Conservation (phyloP, 2,888 invertebrate genomes). For the Dolichomitus sp. region DNA sequence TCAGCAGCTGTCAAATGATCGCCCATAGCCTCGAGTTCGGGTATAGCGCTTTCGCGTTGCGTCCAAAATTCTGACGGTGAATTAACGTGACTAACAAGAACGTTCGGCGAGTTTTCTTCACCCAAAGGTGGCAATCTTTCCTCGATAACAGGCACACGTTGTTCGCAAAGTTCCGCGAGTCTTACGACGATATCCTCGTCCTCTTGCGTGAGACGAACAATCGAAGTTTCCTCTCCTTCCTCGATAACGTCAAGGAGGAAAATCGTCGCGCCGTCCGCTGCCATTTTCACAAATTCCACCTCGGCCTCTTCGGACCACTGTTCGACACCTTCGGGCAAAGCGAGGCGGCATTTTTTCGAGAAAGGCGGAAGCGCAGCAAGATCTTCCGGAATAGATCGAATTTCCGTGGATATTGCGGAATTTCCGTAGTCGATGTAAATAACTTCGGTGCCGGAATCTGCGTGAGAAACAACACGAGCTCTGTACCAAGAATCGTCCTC, state of each 20-base stretch:
- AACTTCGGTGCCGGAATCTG: constrained; percentile 88
- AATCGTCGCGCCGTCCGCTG: constrained; percentile 87
- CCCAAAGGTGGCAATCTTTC: constrained; percentile 81
- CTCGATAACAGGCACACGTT: constrained; percentile 65
- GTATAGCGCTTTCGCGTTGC: constrained; percentile 84
- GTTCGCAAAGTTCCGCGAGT: constrained; percentile 43
- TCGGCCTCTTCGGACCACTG: constrained; percentile 85
- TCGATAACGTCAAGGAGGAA: constrained; percentile 87
- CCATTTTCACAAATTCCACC: constrained; percentile 82
- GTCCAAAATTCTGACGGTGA: constrained; percentile 83
- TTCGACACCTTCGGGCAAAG: constrained; percentile 86
- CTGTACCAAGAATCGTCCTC: constrained; percentile 91
- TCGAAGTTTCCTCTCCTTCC: constrained; percentile 89
- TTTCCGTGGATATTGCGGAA: constrained; percentile 88
- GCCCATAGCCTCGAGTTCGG: constrained; percentile 89
- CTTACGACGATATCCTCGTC: constrained; percentile 86
- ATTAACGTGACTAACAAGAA: constrained; percentile 75
- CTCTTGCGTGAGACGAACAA: constrained; percentile 90
- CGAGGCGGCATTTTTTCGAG: constrained; percentile 89
- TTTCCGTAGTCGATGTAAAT: constrained; percentile 92
- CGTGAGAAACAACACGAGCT: constrained; percentile 89
- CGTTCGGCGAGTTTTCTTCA: constrained; percentile 78
- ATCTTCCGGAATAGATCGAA: constrained; percentile 89
- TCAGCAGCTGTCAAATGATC: constrained; percentile 88
- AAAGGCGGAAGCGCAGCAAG: constrained; percentile 88